Evolutionary conservation across 2,888 invertebrate genomes (phyloP).

Genomic region (Nemapogon koenigi): DNA sequence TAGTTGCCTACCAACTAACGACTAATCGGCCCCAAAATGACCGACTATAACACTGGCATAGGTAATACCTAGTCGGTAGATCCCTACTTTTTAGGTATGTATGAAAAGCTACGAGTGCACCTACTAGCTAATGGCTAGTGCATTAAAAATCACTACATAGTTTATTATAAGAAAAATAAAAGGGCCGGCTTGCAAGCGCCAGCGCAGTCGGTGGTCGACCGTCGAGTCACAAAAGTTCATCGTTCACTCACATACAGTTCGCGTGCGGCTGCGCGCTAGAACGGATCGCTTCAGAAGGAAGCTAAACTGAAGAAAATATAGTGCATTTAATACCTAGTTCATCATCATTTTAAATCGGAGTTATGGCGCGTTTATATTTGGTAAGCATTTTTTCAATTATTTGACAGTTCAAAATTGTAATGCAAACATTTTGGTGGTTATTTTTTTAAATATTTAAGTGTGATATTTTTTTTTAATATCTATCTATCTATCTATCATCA

Average conservation of each 20-base stretch:
- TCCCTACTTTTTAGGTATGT: constrained; percentile 12
- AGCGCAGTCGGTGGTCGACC: constrained; percentile 4
- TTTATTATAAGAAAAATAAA: not conserved
- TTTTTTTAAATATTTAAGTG: too few relatives aligned
- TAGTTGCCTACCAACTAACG: too few relatives aligned
- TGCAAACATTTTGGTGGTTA: too few relatives aligned
- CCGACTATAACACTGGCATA: too few relatives aligned
- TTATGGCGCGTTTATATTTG: constrained; percentile 36
- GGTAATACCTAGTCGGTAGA: too few relatives aligned
- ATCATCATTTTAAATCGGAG: constrained; percentile 40
- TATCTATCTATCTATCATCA: too few relatives aligned
- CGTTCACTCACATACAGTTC: constrained; percentile 26
- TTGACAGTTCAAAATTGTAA: too few relatives aligned
- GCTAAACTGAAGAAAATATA: constrained; percentile 29
- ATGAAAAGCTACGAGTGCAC: constrained; percentile 15
- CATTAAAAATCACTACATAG: constrained; percentile 8
- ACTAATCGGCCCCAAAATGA: too few relatives aligned
- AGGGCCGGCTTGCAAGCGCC: not conserved
- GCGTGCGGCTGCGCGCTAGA: constrained; percentile 35
- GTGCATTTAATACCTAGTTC: constrained; percentile 35
- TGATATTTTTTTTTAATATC: too few relatives aligned
- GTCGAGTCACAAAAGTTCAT: constrained; percentile 8
- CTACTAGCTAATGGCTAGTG: too few relatives aligned
- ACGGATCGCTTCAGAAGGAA: constrained; percentile 22
- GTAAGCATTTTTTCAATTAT: constrained; percentile 29